Conservation (phyloP, 2,113 vertebrate species). For the Etheostoma cragini region DNA sequence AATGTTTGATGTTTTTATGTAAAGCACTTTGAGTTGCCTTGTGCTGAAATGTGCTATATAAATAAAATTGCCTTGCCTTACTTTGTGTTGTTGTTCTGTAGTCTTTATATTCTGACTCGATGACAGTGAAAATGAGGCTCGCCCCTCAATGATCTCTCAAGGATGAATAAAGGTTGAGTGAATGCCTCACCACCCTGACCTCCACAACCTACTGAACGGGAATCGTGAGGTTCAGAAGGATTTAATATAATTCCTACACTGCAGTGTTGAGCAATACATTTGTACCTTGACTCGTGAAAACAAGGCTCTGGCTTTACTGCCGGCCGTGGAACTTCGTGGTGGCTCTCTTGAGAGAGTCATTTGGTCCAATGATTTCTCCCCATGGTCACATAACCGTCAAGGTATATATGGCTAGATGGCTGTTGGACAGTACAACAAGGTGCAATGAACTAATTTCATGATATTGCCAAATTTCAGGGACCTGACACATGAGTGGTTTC, state of each 20-base stretch:
- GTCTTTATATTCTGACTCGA: too few species aligned
- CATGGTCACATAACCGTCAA: constrained; percentile 1
- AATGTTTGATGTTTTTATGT: too few species aligned
- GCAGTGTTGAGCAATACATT: not conserved
- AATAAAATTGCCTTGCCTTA: too few species aligned
- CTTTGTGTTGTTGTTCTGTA: too few species aligned
- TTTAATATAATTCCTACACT: not conserved
- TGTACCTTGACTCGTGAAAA: not conserved
- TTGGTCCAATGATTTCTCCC: not conserved
- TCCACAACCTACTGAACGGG: not conserved
- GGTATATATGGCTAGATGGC: not conserved
- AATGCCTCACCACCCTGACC: not conserved
- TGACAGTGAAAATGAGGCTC: too few species aligned
- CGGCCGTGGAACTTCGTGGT: not conserved
- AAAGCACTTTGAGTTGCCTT: too few species aligned
- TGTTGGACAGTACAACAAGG: not conserved
- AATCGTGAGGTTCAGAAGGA: not conserved
- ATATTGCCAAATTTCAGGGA: constrained; percentile 6
- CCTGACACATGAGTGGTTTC: not conserved
- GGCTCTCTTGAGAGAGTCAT: constrained; percentile 26
- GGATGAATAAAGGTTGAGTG: too few species aligned
- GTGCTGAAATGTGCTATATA: too few species aligned
- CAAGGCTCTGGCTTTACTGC: constrained; percentile 3
- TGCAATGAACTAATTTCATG: not conserved
- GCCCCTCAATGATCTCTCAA: too few species aligned